Base-by-base conservation (phyloP, 2,797 vertebrate genomes). In the Sebastes iracundus region DNA sequence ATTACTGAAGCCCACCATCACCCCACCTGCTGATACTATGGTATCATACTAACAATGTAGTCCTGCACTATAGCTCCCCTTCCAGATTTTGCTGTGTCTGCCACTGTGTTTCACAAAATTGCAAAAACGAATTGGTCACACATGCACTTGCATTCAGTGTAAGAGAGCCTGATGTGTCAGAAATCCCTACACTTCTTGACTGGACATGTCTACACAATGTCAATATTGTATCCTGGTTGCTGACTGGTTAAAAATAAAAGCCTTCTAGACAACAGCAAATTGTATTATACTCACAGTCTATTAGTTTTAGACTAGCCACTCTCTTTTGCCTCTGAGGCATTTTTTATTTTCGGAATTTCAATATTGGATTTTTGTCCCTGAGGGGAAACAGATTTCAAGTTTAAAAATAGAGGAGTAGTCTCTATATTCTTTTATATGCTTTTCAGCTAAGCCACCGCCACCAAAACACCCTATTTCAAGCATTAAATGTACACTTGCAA, bases 291-390 rank as follows among this genome's bases (percentile, higher is more conserved):
- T 78, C 62, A 79, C 18, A 72, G 67, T 63, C 72, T 85, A 68
- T 84, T 84, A 83, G 75, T 52, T 66, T 65, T 69, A 69, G 33
- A 71, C 9, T 25, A 68, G 78, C 52, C 42, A 52, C 16, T 67
- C 13, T 77, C 16, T 70, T 28, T 23, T 75, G 67, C 67, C 85
- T 86, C 58, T 22, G 12, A 68, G 82, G 55, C 70, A 78, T 84
- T 74, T 67, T 80, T 75, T 82, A 71, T 72, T 81, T 75, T 84
- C 42, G 4, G 63, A 86, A 87, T 87, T 88, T 86, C 72, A 90
- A 88, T 87, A 91, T 78, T 84, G 68, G 27, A 71, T 84, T 85
- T 87, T 59, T 69, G 28, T 64, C 63, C 72, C 75, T 33, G 0
- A 53, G 77, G 79, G 76, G 49, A 65, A 75, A 83, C 27, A 4